Percentiles rank a stretch among this genome's conserved stretches.
phyloP scores from a whole-genome alignment of 1,140 invertebrate genomes.

The Nautilus pompilius region DNA sequence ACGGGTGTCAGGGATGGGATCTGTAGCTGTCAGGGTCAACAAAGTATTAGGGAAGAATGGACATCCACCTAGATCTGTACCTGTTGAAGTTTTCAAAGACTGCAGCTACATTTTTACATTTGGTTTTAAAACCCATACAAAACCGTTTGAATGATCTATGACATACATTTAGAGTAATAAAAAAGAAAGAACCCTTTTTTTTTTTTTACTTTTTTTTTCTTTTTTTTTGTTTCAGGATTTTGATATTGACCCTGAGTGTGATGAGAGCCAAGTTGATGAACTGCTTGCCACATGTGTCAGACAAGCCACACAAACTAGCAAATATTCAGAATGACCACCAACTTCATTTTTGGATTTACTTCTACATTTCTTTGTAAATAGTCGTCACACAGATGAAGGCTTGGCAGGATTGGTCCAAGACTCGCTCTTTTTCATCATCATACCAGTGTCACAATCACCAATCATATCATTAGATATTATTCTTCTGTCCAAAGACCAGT shows the following conservation, averaged over 20 bases:
- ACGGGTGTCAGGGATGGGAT: too few species aligned
- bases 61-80: too few species aligned
- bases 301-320: conserved; percentile 37
- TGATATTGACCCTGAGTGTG: conserved; percentile 51
- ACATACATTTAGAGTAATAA: too few species aligned
- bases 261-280: conserved; percentile 51
- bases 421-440: background rate
- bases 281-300: conserved; percentile 47
- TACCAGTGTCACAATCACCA: background rate
- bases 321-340: background rate
- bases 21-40: too few species aligned
- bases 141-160: too few species aligned
- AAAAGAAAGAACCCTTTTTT: too few species aligned
- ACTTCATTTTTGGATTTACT: background rate
- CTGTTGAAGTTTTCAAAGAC: too few species aligned
- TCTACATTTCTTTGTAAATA: background rate
- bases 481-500: too few species aligned
- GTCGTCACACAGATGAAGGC: background rate
- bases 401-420: conserved; percentile 5
- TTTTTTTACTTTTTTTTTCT: too few species aligned
- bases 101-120: too few species aligned
- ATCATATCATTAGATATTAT: background rate
- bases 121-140: too few species aligned
- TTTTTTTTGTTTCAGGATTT: conserved; percentile 45
- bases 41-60: too few species aligned